A percentile compares a stretch with the other conserved stretches of the same genome.
Conservation (phyloP, 2,797 vertebrate species). For the Arrhamphus sclerolepis region DNA sequence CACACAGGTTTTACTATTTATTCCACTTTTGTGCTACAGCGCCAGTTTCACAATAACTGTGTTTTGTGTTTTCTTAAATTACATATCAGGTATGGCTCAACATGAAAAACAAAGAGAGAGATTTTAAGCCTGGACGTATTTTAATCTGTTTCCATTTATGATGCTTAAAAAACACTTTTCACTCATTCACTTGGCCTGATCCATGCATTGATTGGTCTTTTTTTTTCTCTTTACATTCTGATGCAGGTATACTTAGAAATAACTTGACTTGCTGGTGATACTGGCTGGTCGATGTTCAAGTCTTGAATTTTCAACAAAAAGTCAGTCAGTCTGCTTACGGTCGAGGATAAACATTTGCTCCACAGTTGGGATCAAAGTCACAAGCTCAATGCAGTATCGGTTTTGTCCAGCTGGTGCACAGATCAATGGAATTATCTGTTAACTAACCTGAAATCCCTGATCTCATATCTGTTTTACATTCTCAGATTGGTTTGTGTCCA, state of each 20-base stretch:
- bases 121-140: not conserved
- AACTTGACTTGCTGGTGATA: too few species aligned
- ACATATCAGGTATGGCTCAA: too few species aligned
- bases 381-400: not conserved
- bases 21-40: not conserved
- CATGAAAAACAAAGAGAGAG: not conserved
- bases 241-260: too few species aligned
- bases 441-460: not conserved
- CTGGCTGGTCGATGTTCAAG: too few species aligned
- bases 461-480: not conserved
- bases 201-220: not conserved
- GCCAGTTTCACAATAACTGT: not conserved
- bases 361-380: conserved; percentile 11
- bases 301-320: too few species aligned
- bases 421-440: too few species aligned
- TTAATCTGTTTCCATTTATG: too few species aligned
- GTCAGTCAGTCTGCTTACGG: conserved; percentile 4
- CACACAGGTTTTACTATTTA: not conserved
- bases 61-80: not conserved
- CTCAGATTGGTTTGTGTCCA: not conserved
- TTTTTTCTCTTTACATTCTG: too few species aligned
- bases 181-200: not conserved
- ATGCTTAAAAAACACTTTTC: too few species aligned
- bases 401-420: not conserved
- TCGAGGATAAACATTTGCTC: not conserved